Base-by-base conservation (phyloP, 1,140 invertebrate genomes). In the Probaryconus sp. region DNA sequence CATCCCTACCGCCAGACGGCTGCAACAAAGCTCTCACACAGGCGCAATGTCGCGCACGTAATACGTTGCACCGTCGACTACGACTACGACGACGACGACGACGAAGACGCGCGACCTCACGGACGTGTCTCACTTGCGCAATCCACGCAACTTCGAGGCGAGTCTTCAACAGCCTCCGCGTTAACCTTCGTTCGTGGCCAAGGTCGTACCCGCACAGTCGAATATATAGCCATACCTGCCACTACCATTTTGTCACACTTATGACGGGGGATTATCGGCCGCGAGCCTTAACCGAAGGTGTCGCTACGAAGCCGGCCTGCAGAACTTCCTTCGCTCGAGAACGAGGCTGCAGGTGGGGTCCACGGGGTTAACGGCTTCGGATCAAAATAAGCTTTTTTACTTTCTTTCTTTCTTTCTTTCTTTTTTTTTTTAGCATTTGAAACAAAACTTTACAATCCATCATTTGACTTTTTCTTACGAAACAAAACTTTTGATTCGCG, bases 151-250 rank as follows among this genome's bases (percentile, higher is more conserved):
- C 55, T 60, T 47, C 58, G 56, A 48, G 56, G 63, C 63, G 51
- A 51, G 55, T 76, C 61, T 76, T 70, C 30, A 68, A 33, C 47
- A 67, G 40, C 56, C 67, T 67, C 63, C 53, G 48, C 67, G 67
- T 76, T 72, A 43, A 77, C 74, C 74, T 77, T 77, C 68, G 63
- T 60, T 76, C 63, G 68, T 71, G 63, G 74, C 74, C 74, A 76
- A 76, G 74, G 74, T 76, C 74, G 74, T n/a, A 61, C 42, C 63
- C 56, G 58, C 48, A n/a, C 60, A 58, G 65, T 47, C 71, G 65
- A 65, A 76, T 67, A 61, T 65, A 73, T 70, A 75, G 71, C 37
- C 33, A 64, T 68, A 64, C 60, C 47, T 30, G 53, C 37, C 40
- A 42, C 26, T 40, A 42, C 56, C 55, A 60, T 70, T 61, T 70